Base-by-base conservation (phyloP, 2,113 vertebrate genomes). In the Hydrolagus affinis region DNA sequence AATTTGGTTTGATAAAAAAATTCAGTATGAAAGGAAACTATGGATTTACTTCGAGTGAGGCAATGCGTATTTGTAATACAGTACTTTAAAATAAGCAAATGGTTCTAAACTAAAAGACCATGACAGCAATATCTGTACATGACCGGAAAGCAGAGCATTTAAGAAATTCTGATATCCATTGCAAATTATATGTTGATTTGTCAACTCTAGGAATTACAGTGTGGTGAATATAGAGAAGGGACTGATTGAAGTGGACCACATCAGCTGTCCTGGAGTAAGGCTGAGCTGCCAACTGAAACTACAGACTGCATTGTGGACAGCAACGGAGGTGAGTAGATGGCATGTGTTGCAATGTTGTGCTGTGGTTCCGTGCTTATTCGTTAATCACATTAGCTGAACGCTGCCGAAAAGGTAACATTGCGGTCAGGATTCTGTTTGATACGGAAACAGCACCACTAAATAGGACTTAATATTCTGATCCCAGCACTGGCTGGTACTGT, bases 211-310 rank as follows among this genome's bases (percentile, higher is more conserved):
- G 90, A 98, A 95, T 91, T 99, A 99, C 93, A 96, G 96, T 0
- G 95, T 99, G 88, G 95, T 98, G 87, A 98, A 98, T 86, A 92
- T 95, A 0, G 94, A 96, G 89, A 98, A 96, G 70, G 98, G 97
- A 32, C 92, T 95, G 76, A 86, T 96, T 90, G 96, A 98, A 86
- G 97, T 97, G 85, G 94, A 95, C 90, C 92, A 93, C 87, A 96
- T 98, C 94, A 87, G 87, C 59, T 98, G 97, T 83, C 93, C 95
- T 0, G 98, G 98, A 14, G 92, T 94, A 89, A 94, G 87, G 83
- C 91, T 98, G 1, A 96, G 94, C 93, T 96, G 95, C 86, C 97
- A 97, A 25, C 89, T 98, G 86, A 98, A 97, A 90, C 91, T 97
- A 85, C 95, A 94, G 85, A 96, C 91, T 88, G 91, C 93, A 0